A percentile compares a stretch with the other conserved stretches of the same genome.
phyloP scores from a whole-genome alignment of 2,888 invertebrate species.

The Cryptus viduatorius region DNA sequence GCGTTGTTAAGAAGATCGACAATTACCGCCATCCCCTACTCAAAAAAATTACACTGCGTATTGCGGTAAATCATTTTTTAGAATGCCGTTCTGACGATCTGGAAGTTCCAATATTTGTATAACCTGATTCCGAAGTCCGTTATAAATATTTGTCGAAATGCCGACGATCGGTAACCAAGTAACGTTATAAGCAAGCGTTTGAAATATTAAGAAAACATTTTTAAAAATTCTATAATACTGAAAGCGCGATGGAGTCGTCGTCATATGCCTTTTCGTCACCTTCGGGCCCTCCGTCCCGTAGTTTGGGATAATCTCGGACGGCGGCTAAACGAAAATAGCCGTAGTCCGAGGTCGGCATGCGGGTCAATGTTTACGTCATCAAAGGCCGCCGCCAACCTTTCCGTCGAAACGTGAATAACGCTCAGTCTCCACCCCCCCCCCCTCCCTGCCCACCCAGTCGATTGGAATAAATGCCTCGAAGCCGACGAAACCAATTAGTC shows the following conservation, averaged over 20 bases:
- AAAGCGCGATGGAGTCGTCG: background rate
- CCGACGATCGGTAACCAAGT: background rate
- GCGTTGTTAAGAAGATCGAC: too few relatives aligned
- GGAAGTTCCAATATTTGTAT: too few relatives aligned
- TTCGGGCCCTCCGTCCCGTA: conserved; percentile 38
- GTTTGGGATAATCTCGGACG: conserved; percentile 67
- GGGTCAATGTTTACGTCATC: conserved; percentile 83
- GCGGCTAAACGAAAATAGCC: conserved; percentile 79
- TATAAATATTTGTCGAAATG: too few relatives aligned
- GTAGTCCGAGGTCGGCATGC: conserved; percentile 75
- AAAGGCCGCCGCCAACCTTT: conserved; percentile 72
- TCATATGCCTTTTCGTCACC: conserved; percentile 38
- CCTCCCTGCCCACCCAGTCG: too few relatives aligned
- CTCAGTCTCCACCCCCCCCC: background rate
- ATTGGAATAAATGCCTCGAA: conserved; percentile 35
- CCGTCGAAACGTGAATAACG: conserved; percentile 51
- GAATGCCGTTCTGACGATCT: too few relatives aligned
- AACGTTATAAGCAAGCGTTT: background rate
- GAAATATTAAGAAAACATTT: background rate
- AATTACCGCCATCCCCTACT: too few relatives aligned
- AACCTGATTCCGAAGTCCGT: too few relatives aligned
- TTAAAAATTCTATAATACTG: background rate
- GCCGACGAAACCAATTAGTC: conserved; percentile 21
- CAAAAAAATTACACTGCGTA: too few relatives aligned
- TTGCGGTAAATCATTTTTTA: too few relatives aligned